Base-by-base conservation (phyloP, 2,888 invertebrate genomes). In the Scaeva pyrastri region DNA sequence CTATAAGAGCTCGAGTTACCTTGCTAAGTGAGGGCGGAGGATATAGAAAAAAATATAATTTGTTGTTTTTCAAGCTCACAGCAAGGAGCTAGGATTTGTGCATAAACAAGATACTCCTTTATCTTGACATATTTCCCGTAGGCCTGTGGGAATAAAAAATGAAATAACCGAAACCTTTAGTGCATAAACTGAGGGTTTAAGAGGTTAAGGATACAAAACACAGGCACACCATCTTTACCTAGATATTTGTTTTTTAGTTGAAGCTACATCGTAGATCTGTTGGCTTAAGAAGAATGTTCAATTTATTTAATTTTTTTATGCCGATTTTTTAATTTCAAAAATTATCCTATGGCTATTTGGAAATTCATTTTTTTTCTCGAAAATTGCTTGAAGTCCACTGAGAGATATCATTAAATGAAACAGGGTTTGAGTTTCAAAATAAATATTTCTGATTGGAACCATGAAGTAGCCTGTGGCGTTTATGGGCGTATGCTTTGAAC, bases 101-200 rank as follows among this genome's bases (percentile, higher is more conserved):
- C 66, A 72, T 73, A 82, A 73, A 72, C 77, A 77, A 77, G 72
- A 68, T 77, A 52, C 66, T 68, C 77, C 72, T 45, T 73, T 68
- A 74, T 73, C 82, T 78, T 83, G 78, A 83, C 78, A 83, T 83
- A 83, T 83, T 68, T 78, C 73, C 73, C 73, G 16, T 36, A 56
- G 56, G 56, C 56, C 16, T 31, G 26, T 45, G 77, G 82, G 82
- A 64, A 77, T 72, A 72, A 45, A 71, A 19, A n/a, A 56, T n/a
- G 45, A 39, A 71, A 72, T 26, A 68, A 56, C 56, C 64, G 41
- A 60, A 77, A 31, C 11, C 11, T 62, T 21, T 16, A 60, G 60
- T 21, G 8, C 8, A 60, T 39, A 39, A 21, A 41, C 60, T 14
- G 39, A 39, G 39, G 39, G 8, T 60, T 60, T 41, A 41, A 41